Base-by-base conservation (phyloP, 2,797 vertebrate genomes). In the Cercopithecus diana region DNA sequence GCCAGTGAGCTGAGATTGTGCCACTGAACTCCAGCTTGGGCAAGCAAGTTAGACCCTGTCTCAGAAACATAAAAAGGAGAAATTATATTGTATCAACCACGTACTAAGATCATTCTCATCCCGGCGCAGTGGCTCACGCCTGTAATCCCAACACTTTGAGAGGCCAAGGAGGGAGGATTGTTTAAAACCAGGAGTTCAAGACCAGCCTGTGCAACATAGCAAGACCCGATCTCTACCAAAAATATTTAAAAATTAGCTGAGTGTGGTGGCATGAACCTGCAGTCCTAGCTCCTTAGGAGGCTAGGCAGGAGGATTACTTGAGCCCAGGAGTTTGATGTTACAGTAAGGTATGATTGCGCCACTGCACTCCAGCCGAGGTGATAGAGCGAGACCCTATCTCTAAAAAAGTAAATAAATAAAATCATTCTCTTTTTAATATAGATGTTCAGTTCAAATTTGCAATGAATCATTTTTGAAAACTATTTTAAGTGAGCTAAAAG, bases 391-490 rank as follows among this genome's bases (percentile, higher is more conserved):
- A n/a, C 61, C 15, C 33, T 67, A 4, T n/a, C 61, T 67, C 61
- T 67, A 17, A 67, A n/a, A 67, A 67, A n/a, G 61, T n/a, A 4
- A n/a, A 67, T 19, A 67, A 67, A 67, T 64, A 82, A 58, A 95
- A 73, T 50, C 55, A 28, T 77, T 92, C 19, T 55, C 15, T 57
- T 76, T 86, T 81, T n/a, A 33, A 61, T 91, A 41, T 22, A 64
- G 55, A 86, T 75, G 33, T 77, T 95, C 30, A 72, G 14, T 50
- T 67, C 70, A 88, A 14, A 90, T 57, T 70, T 91, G 15, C 28
- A n/a, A 9, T 72, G 55, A 36, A 30, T 90, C 58, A 55, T 88
- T 95, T n/a, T 96, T 90, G 36, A 91, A 81, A 88, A 73, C 28
- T 24, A 26, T 87, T 70, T 55, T 96, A 87, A 80, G 41, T 24